Base-by-base conservation (phyloP, 1,140 invertebrate genomes). In the Aphidius gifuensis region DNA sequence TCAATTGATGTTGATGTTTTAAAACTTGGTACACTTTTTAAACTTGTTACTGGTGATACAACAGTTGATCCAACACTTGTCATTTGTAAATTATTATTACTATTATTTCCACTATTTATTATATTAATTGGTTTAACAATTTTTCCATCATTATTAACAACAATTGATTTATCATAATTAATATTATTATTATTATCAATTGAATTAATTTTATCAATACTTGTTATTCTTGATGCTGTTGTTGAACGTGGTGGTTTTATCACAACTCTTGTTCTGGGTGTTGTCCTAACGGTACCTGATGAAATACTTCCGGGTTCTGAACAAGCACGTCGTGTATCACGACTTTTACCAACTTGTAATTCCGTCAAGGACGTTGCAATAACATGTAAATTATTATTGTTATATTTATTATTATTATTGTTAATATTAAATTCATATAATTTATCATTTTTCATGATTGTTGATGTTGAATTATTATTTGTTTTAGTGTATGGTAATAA, bases 1-100 rank as follows among this genome's bases (percentile, higher is more conserved):
- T 64, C 64, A 6, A 64, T 61, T 1, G 69, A 63, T 1, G 67
- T 60, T 11, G 69, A 69, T 42, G 47, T 63, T 45, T 53, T 63
- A 32, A 39, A 16, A 21, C 40, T 11, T 16, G 9, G 42, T 40
- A n/a, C n/a, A 42, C 16, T 44, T 6, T 9, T 50, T 9, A 38
- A 9, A 42, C 40, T 58, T 32, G 49, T 40, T 16, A 39, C 32
- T 58, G 61, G 48, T 42, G 61, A 46, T 40, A 43, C 48, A 23
- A 57, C 46, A 9, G 21, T 42, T 38, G 53, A 49, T n/a, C 44
- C 42, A 46, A 39, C 39, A 51, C 48, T 59, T 6, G 39, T 48
- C 23, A 47, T 59, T 32, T 32, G 47, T 8, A 55, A 55, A 16
- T 55, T 38, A 16, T 40, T 55, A 16, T 55, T 55, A n/a, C 21